phyloP scores from a whole-genome alignment of 37 sponge, comb jelly and placozoan species.

The Lycopodina hypogea region DNA sequence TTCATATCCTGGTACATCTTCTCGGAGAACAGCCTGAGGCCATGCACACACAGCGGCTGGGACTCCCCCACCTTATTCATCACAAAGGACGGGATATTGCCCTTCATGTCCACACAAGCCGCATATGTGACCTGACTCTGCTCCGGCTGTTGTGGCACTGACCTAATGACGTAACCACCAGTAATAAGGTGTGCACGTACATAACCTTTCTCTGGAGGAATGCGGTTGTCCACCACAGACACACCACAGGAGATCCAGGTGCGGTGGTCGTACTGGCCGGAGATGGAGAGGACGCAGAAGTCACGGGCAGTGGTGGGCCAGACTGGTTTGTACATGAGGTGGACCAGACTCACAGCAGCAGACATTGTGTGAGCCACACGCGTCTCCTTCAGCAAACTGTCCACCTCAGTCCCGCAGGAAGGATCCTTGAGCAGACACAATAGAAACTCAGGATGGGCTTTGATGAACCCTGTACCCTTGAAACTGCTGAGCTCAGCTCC shows the following conservation, averaged over 20 bases:
- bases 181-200: constrained; percentile 58
- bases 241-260: constrained; percentile 42
- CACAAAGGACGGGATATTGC: constrained; percentile 65
- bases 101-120: constrained; percentile 73
- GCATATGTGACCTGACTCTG: constrained; percentile 59
- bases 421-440: constrained; percentile 35
- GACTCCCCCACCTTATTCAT: constrained; percentile 62
- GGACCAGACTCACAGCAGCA: constrained; percentile 17
- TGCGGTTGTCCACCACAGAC: constrained; percentile 47
- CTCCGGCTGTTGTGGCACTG: constrained; percentile 21
- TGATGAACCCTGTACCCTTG: constrained; percentile 59
- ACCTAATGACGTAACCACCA: constrained; percentile 67
- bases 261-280: constrained; percentile 16
- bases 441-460: constrained; percentile 66
- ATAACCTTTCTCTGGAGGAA: constrained; percentile 59
- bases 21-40: constrained; percentile 49
- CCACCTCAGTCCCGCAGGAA: constrained; percentile 11
- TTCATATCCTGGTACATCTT: constrained; percentile 25
- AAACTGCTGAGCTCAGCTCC: constrained; percentile 55
- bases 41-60: constrained; percentile 71
- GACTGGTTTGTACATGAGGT: constrained; percentile 62
- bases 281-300: constrained; percentile 39
- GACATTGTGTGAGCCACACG: constrained; percentile 22
- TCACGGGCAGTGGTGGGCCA: constrained; percentile 79
- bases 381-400: constrained; percentile 62